Conservation (phyloP, 2,797 vertebrate genomes). For the Sternotherus odoratus region DNA sequence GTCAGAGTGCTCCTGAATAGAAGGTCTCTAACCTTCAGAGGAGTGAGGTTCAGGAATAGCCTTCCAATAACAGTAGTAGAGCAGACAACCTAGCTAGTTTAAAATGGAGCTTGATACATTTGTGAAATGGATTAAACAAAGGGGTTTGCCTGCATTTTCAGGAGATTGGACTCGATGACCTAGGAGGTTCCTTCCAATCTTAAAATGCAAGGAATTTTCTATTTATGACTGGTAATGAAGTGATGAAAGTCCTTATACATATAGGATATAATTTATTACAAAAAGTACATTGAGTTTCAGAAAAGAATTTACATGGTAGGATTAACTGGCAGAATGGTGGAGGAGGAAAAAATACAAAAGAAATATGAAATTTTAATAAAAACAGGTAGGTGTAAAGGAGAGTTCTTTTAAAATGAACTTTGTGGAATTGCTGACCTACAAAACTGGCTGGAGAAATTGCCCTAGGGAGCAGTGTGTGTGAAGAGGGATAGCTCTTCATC, state of each 20-base stretch:
- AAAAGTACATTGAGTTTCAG: background rate
- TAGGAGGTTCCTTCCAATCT: background rate
- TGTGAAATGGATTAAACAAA: background rate
- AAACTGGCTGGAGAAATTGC: constrained; percentile 3
- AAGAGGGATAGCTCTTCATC: constrained; percentile 40
- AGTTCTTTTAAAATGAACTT: background rate
- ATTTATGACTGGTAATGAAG: background rate
- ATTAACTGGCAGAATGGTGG: background rate
- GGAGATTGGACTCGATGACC: background rate
- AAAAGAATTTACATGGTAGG: background rate
- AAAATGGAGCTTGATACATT: background rate
- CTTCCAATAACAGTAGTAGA: background rate
- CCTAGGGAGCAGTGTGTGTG: background rate
- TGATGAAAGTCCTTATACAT: background rate
- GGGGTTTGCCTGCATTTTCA: background rate
- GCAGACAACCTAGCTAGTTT: no score
- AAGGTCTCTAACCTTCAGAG: background rate
- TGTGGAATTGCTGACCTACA: background rate
- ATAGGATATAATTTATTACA: background rate
- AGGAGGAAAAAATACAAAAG: background rate
- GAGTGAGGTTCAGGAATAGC: background rate
- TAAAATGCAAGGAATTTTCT: background rate
- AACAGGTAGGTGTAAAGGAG: background rate
- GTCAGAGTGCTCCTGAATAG: background rate
- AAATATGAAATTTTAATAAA: constrained; percentile 27